Percentiles rank a stretch among this genome's conserved stretches.
Evolutionary conservation across 2,797 vertebrate species (phyloP).

Genomic region (Poeciliopsis presidionis): DNA sequence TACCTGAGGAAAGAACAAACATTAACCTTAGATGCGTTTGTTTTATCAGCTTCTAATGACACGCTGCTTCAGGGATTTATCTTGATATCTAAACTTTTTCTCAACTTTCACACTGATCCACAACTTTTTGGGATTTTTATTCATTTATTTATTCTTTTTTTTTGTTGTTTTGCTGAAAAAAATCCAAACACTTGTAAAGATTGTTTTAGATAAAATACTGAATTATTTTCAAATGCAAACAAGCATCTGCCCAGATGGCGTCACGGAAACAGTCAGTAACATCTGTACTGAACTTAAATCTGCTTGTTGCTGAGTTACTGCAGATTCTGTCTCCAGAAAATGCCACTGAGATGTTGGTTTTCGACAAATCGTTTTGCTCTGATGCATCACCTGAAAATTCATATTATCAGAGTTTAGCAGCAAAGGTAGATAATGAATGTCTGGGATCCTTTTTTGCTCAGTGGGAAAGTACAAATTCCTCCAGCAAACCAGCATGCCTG

Average conservation of each 20-base stretch:
- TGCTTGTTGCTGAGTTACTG: neutral
- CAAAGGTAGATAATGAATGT: neutral
- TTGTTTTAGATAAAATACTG: neutral
- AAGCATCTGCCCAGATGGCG: neutral
- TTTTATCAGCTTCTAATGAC: neutral
- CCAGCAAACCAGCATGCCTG: neutral
- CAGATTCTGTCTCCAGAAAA: neutral
- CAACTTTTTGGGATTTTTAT: neutral
- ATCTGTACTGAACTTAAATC: neutral
- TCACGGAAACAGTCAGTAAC: neutral
- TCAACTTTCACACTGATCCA: neutral
- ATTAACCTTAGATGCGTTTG: neutral
- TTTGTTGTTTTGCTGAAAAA: neutral
- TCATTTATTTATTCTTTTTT: neutral
- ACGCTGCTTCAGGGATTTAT: neutral
- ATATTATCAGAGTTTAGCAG: neutral
- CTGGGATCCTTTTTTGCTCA: neutral
- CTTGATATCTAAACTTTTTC: neutral
- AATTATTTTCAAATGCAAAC: neutral
- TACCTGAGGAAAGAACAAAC: neutral
- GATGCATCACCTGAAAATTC: neutral
- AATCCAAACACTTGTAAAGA: neutral
- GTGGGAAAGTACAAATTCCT: conserved; percentile 9
- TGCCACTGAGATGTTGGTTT: neutral
- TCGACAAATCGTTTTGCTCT: neutral